Conservation (phyloP, 2,888 invertebrate genomes). For the Oligia strigilis region DNA sequence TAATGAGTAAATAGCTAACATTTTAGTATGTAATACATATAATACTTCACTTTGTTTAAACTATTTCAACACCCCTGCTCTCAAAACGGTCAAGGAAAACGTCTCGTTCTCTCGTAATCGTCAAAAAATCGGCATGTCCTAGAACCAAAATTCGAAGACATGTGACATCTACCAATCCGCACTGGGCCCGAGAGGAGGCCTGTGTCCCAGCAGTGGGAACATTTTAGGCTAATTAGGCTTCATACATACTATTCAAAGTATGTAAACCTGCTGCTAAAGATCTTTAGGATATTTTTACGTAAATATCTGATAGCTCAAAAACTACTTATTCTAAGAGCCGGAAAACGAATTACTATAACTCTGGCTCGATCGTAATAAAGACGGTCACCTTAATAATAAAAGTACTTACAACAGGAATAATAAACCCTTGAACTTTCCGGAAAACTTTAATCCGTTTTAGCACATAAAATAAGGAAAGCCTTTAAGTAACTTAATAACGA, state of each 20-base stretch:
- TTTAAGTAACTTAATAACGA: slow-evolving; percentile 30
- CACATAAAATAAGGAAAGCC: slow-evolving; percentile 25
- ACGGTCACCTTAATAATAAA: background rate
- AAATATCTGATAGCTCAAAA: background rate
- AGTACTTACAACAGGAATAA: background rate
- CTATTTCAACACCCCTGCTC: too few relatives aligned
- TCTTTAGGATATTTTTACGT: background rate
- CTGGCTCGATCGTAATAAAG: background rate
- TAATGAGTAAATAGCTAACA: background rate
- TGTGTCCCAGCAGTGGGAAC: too few relatives aligned
- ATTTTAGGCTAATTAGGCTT: too few relatives aligned
- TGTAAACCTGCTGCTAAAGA: background rate
- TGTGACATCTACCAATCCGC: too few relatives aligned
- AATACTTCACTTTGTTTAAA: too few relatives aligned
- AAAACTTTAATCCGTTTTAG: slow-evolving; percentile 21
- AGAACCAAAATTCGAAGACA: too few relatives aligned
- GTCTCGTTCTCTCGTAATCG: too few relatives aligned
- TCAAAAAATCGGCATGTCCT: too few relatives aligned
- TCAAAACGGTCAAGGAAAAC: too few relatives aligned
- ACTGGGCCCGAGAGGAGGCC: too few relatives aligned
- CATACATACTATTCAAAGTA: background rate
- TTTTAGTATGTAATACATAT: too few relatives aligned
- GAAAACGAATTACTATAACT: background rate
- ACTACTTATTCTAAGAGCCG: too few relatives aligned
- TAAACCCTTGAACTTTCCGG: background rate